Percentiles rank a stretch among this genome's conserved stretches.
Evolutionary conservation across 2,888 invertebrate species (phyloP).

Genomic region (Minunthozetes semirufus): DNA sequence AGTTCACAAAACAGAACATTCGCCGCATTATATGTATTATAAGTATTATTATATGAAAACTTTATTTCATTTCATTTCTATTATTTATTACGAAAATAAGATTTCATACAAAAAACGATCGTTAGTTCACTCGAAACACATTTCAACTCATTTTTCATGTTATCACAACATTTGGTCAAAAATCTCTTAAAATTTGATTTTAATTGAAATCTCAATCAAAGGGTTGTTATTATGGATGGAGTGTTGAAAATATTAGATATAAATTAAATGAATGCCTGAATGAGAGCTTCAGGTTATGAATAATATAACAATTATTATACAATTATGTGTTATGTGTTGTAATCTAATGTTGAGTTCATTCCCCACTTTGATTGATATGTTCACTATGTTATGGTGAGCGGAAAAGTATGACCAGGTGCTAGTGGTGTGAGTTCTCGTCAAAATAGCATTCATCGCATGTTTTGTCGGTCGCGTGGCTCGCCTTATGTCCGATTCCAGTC

Average conservation of each 20-base stretch:
- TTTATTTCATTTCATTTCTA: slow-evolving; percentile 26
- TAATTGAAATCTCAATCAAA: background rate
- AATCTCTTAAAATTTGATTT: background rate
- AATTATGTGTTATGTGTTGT: slow-evolving; percentile 4
- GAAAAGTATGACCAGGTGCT: slow-evolving; percentile 32
- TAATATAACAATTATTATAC: slow-evolving; percentile 19
- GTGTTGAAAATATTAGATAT: background rate
- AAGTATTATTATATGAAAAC: slow-evolving; percentile 12
- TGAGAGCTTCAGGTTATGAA: background rate
- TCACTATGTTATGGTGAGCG: slow-evolving; percentile 24
- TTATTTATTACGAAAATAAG: slow-evolving; percentile 1
- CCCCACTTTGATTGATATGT: slow-evolving; percentile 13
- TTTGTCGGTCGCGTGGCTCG: slow-evolving; percentile 31
- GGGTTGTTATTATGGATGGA: background rate
- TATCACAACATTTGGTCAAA: background rate
- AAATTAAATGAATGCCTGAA: background rate
- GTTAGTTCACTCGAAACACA: background rate
- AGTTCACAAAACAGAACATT: slow-evolving; percentile 14
- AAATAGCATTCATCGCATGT: slow-evolving; percentile 20
- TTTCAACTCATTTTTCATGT: background rate
- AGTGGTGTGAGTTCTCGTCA: slow-evolving; percentile 19
- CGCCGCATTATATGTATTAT: background rate
- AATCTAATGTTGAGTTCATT: background rate
- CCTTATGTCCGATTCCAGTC: slow-evolving; percentile 17
- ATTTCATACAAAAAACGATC: slow-evolving; percentile 3